Evolutionary conservation across 2,113 vertebrate species (phyloP).

Genomic region (Ictidomys tridecemlineatus): DNA sequence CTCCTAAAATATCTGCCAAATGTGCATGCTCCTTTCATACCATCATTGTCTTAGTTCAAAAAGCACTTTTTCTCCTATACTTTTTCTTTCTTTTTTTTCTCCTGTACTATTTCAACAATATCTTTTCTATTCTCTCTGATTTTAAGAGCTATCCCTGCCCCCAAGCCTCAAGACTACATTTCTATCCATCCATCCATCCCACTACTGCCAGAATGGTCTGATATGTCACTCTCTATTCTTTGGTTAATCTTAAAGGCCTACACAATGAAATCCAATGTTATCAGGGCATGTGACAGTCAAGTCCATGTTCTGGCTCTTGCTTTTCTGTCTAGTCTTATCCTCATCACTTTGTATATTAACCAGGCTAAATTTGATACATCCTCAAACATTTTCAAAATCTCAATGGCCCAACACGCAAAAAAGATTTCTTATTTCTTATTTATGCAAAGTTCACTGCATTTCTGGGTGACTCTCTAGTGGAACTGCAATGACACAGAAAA

Average conservation of each 20-base stretch:
- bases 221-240: background rate
- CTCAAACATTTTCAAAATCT: background rate
- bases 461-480: background rate
- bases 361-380: background rate
- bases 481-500: background rate
- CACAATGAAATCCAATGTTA: background rate
- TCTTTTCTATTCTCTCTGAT: conserved; percentile 42
- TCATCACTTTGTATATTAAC: background rate
- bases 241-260: conserved; percentile 8
- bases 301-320: background rate
- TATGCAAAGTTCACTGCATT: background rate
- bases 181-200: background rate
- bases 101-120: background rate
- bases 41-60: background rate
- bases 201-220: background rate
- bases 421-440: conserved; percentile 19
- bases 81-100: background rate
- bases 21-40: background rate
- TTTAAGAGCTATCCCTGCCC: background rate
- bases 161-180: background rate
- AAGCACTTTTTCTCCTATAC: background rate
- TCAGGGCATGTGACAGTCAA: background rate
- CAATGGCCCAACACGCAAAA: background rate
- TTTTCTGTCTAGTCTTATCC: background rate
- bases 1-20: conserved; percentile 9